These are phyloP conservation scores for Aelia acuminata DNA, from an alignment of 2,888 invertebrate species.

Conservation along the genomic window DNA sequence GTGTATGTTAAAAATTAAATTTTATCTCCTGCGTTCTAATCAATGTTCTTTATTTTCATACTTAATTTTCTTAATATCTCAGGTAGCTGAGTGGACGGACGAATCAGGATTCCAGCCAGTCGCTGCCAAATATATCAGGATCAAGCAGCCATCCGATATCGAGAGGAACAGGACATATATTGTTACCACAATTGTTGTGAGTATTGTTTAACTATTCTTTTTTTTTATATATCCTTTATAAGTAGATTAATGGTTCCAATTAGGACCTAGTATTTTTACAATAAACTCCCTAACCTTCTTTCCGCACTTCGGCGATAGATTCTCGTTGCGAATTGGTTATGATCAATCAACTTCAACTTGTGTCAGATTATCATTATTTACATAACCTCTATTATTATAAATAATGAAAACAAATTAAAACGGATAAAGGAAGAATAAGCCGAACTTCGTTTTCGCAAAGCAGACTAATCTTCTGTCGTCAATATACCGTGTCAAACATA, in stretches of 20 bases:
- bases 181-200: slow-evolving; percentile 85
- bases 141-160: slow-evolving; percentile 79
- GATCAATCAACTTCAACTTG: too few relatives aligned
- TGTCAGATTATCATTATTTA: background rate
- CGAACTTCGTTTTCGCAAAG: background rate
- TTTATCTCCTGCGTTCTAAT: too few relatives aligned
- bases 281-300: too few relatives aligned
- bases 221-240: too few relatives aligned
- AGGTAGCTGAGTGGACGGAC: slow-evolving; percentile 92
- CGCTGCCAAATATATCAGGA: slow-evolving; percentile 82
- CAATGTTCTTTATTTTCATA: too few relatives aligned
- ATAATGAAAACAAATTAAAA: too few relatives aligned
- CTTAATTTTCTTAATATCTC: slow-evolving; percentile 61
- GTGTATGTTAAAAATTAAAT: too few relatives aligned
- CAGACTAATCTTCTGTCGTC: background rate
- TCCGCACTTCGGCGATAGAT: too few relatives aligned
- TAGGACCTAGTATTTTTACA: too few relatives aligned
- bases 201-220: slow-evolving; percentile 67
- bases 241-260: too few relatives aligned
- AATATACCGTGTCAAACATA: background rate
- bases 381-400: too few relatives aligned
- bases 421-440: background rate
- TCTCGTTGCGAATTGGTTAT: too few relatives aligned
- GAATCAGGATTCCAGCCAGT: slow-evolving; percentile 81
- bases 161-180: slow-evolving; percentile 88